phyloP scores from a whole-genome alignment of 2,113 vertebrate species.

The Oxyruncus cristatus region DNA sequence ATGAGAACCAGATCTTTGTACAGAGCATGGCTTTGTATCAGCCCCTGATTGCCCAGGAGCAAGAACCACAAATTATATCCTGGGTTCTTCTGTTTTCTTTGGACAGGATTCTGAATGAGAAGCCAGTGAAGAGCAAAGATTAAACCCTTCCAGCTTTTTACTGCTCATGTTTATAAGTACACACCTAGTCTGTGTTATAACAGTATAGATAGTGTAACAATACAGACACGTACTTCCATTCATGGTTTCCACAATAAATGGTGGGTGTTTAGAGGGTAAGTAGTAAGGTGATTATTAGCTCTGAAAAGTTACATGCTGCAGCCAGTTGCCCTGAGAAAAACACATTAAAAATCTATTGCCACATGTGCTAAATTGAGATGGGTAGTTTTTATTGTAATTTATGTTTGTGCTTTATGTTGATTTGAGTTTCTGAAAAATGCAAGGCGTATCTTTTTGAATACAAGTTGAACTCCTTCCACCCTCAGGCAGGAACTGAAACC shows the following conservation, averaged over 20 bases:
- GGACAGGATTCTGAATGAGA: background rate
- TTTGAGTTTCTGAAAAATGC: background rate
- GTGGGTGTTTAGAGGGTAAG: background rate
- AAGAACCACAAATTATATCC: background rate
- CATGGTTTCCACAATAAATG: background rate
- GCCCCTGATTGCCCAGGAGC: background rate
- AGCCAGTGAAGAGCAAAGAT: background rate
- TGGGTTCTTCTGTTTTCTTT: background rate
- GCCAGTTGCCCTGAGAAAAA: background rate
- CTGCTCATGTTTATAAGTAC: background rate
- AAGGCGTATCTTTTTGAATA: background rate
- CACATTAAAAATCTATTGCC: background rate
- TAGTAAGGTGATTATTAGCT: background rate
- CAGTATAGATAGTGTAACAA: background rate
- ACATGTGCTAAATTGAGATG: background rate
- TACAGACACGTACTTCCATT: background rate
- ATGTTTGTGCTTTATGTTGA: background rate
- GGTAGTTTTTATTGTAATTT: background rate
- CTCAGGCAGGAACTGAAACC: background rate
- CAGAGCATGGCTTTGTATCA: background rate
- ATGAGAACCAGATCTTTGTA: background rate
- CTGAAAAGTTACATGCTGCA: background rate
- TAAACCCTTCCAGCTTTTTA: background rate
- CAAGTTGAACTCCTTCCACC: background rate
- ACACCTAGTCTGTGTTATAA: background rate